These are phyloP conservation scores for Calosoma granatense DNA, from an alignment of 1,140 invertebrate species.

Conservation along the genomic window DNA sequence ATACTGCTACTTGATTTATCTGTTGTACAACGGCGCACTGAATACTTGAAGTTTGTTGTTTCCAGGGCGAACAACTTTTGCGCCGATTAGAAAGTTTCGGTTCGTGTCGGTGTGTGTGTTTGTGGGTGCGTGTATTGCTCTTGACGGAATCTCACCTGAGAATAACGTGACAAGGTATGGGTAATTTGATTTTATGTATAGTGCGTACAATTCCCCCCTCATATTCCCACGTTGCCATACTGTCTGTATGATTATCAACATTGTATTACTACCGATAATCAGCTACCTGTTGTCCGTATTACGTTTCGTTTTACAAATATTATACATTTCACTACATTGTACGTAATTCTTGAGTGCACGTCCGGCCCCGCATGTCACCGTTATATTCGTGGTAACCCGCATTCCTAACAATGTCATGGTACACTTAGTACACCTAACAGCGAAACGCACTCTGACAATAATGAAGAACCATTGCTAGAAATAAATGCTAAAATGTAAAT, in stretches of 20 bases:
- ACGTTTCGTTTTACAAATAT: not conserved
- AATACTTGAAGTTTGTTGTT: not conserved
- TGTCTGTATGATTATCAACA: not conserved
- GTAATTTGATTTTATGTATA: not conserved
- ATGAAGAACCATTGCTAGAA: no score
- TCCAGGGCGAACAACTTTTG: not conserved
- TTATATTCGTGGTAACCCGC: not conserved
- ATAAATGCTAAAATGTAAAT: no score
- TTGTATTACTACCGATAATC: not conserved
- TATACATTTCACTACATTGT: no score
- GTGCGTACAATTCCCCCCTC: not conserved
- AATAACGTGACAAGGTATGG: conserved; percentile 5
- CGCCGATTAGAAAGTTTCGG: conserved; percentile 1
- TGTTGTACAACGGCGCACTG: not conserved
- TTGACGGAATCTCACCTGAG: not conserved
- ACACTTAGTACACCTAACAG: not conserved
- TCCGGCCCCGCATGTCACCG: not conserved
- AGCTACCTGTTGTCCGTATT: not conserved
- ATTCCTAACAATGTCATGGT: not conserved
- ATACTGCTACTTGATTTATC: not conserved
- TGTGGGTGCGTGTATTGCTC: not conserved
- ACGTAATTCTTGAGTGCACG: not conserved
- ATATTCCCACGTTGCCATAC: not conserved
- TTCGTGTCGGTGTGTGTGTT: not conserved
- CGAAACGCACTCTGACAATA: no score